Conservation (phyloP, 1,140 invertebrate species). For the Holcopasites calliopsidis region DNA sequence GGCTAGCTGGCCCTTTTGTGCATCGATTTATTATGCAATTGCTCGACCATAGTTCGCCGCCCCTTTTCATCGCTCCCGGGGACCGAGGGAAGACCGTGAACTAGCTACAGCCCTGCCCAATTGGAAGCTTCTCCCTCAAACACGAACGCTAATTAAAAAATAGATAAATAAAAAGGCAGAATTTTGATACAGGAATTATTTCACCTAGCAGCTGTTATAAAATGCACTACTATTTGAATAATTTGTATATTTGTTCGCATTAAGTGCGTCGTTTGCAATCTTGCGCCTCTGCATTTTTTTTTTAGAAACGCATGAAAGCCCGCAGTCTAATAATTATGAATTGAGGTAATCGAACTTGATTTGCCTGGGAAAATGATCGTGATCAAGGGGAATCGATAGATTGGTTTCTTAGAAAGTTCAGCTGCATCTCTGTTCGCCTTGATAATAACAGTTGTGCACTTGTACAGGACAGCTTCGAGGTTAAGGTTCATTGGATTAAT, state of each 20-base stretch:
- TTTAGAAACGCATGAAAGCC: too few species aligned
- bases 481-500: slow-evolving; percentile 51
- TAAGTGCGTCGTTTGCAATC: too few species aligned
- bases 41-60: slow-evolving; percentile 17
- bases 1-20: slow-evolving; percentile 51
- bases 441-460: slow-evolving; percentile 26
- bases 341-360: background rate
- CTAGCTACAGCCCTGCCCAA: slow-evolving; percentile 33
- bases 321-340: too few species aligned
- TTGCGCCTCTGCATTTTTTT: too few species aligned
- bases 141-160: background rate
- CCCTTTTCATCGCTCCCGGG: slow-evolving; percentile 31
- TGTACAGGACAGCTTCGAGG: slow-evolving; percentile 31
- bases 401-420: slow-evolving; percentile 29
- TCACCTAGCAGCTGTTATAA: too few species aligned
- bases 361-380: background rate
- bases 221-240: too few species aligned
- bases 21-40: slow-evolving; percentile 56
- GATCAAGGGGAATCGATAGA: background rate
- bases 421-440: background rate
- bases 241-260: too few species aligned
- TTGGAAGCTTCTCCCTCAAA: background rate
- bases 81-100: slow-evolving; percentile 39
- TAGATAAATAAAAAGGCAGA: too few species aligned
- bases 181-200: too few species aligned